A percentile compares a stretch with the other conserved stretches of the same genome.
Conservation (phyloP, 1,140 invertebrate species). For the Polypedilum pembai region DNA sequence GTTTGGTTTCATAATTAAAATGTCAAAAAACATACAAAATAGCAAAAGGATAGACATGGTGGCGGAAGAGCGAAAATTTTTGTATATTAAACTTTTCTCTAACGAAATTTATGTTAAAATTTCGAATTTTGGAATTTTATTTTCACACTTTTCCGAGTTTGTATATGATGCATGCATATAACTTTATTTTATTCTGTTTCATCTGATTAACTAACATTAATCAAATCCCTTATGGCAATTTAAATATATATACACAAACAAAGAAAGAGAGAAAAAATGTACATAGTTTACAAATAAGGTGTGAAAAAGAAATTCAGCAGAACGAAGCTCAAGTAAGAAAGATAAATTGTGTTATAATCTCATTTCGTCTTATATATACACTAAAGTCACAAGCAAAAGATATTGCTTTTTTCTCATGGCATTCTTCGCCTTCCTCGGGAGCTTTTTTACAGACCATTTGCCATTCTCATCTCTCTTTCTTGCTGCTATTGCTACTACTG, state of each 20-base stretch:
- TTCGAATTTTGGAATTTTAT: too few species aligned
- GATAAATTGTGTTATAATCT: slow-evolving; percentile 19
- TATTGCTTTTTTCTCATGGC: slow-evolving; percentile 6
- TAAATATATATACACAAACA: too few species aligned
- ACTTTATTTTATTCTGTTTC: too few species aligned
- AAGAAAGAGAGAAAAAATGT: not conserved
- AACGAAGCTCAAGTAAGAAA: not conserved
- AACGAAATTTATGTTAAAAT: too few species aligned
- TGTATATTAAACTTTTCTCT: too few species aligned
- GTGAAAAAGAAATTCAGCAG: not conserved
- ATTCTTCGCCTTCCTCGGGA: not conserved
- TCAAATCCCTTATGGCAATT: not conserved
- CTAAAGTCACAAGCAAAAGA: not conserved
- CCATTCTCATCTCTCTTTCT: not conserved
- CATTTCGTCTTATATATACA: not conserved
- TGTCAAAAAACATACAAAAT: too few species aligned
- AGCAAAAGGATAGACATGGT: too few species aligned
- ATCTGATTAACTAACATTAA: not conserved
- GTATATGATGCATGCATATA: too few species aligned
- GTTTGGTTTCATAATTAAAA: too few species aligned
- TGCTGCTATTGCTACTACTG: too few species aligned
- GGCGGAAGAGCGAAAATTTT: too few species aligned
- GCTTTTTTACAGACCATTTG: slow-evolving; percentile 11
- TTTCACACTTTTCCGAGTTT: too few species aligned
- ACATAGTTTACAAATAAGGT: slow-evolving; percentile 5